phyloP scores from a whole-genome alignment of 2,888 invertebrate species.

The Parnassius smintheus region DNA sequence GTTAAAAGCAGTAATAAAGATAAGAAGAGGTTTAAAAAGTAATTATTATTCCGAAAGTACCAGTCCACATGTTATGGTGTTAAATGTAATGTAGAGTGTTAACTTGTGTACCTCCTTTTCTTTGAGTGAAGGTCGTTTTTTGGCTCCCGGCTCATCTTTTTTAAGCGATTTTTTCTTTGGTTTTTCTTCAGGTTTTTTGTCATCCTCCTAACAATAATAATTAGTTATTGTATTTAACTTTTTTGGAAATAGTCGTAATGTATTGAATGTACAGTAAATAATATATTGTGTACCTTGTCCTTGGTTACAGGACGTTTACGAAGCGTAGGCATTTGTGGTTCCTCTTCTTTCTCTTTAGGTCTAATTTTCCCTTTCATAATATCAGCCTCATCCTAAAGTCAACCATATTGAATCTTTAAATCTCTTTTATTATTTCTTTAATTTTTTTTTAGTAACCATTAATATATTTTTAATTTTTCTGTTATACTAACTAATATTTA shows the following conservation, averaged over 20 bases:
- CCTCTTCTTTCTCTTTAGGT: slow-evolving; percentile 69
- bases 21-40: background rate
- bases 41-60: background rate
- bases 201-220: slow-evolving; percentile 60
- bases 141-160: slow-evolving; percentile 62
- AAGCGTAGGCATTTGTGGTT: slow-evolving; percentile 66
- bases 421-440: slow-evolving; percentile 10
- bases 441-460: background rate
- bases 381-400: slow-evolving; percentile 67
- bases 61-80: slow-evolving; percentile 38
- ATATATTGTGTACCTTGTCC: slow-evolving; percentile 59
- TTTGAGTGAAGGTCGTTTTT: slow-evolving; percentile 72
- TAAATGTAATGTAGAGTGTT: slow-evolving; percentile 35
- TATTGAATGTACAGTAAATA: slow-evolving; percentile 5
- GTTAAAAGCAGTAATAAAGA: slow-evolving; percentile 1
- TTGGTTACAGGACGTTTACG: slow-evolving; percentile 68
- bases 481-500: slow-evolving; percentile 35
- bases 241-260: background rate
- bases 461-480: background rate
- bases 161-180: slow-evolving; percentile 65
- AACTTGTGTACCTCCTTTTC: slow-evolving; percentile 65
- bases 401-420: slow-evolving; percentile 21
- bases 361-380: slow-evolving; percentile 74
- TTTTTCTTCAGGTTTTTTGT: slow-evolving; percentile 71
- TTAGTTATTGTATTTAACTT: slow-evolving; percentile 11